A percentile compares a stretch with the other conserved stretches of the same genome.
Evolutionary conservation across 2,888 invertebrate species (phyloP).

Genomic region (Buathra laborator): DNA sequence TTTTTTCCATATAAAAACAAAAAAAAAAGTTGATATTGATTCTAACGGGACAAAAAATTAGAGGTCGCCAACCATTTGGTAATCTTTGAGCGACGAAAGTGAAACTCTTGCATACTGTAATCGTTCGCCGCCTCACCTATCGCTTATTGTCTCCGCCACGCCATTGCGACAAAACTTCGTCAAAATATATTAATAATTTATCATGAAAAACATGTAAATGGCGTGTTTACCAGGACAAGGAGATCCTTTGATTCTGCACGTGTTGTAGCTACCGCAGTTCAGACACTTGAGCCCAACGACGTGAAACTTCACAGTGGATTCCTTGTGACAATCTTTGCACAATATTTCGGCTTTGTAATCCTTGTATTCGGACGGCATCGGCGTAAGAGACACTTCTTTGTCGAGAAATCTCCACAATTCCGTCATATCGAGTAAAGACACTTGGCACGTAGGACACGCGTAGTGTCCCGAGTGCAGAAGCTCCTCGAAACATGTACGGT

Average conservation of each 20-base stretch:
- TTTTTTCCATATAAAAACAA: too few species aligned
- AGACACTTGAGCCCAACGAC: constrained; percentile 95
- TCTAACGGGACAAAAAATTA: too few species aligned
- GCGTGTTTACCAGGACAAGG: constrained; percentile 81
- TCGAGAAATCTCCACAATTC: constrained; percentile 94
- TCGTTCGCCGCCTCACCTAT: too few species aligned
- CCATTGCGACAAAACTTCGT: too few species aligned
- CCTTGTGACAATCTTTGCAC: constrained; percentile 96
- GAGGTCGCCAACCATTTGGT: too few species aligned
- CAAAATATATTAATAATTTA: too few species aligned
- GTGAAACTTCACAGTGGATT: constrained; percentile 93
- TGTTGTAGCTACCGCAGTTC: constrained; percentile 96
- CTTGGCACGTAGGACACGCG: constrained; percentile 95
- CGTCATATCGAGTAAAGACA: constrained; percentile 95
- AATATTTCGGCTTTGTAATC: constrained; percentile 93
- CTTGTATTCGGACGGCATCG: constrained; percentile 94
- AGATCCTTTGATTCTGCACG: constrained; percentile 91
- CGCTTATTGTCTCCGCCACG: too few species aligned
- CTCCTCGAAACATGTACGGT: constrained; percentile 94
- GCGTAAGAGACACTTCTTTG: constrained; percentile 92
- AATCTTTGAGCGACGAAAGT: too few species aligned
- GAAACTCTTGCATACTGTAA: too few species aligned
- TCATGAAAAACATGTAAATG: neutral
- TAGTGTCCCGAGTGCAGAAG: constrained; percentile 92
- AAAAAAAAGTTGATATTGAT: too few species aligned